phyloP scores from a whole-genome alignment of 1,140 invertebrate species.

The Drosophila sechellia region DNA sequence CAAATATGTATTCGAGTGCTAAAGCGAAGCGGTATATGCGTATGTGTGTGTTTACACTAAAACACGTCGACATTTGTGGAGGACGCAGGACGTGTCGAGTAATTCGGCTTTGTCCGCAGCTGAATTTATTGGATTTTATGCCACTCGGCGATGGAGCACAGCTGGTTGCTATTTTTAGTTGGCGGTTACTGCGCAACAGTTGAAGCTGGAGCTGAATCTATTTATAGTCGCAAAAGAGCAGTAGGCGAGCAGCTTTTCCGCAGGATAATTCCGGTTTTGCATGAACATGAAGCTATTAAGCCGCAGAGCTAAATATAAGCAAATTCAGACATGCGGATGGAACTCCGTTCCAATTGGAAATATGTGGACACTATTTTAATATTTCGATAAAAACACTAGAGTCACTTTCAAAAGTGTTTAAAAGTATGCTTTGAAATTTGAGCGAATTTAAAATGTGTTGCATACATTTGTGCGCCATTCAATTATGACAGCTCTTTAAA shows the following conservation, averaged over 20 bases:
- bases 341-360: not conserved
- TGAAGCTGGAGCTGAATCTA: slow-evolving; percentile 46
- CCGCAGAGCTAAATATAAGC: slow-evolving; percentile 11
- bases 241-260: slow-evolving; percentile 34
- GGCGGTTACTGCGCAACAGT: slow-evolving; percentile 50
- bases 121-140: slow-evolving; percentile 74
- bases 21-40: slow-evolving; percentile 5
- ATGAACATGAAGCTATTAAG: slow-evolving; percentile 14
- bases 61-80: slow-evolving; percentile 38
- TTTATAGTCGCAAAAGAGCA: slow-evolving; percentile 58
- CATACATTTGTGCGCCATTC: not conserved
- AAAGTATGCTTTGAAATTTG: not conserved
- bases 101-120: slow-evolving; percentile 58
- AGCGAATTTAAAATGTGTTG: not conserved
- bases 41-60: slow-evolving; percentile 22
- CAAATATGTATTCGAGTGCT: slow-evolving; percentile 35
- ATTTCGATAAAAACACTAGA: not conserved
- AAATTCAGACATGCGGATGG: not conserved
- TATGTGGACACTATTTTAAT: not conserved
- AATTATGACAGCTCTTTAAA: too few species aligned
- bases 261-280: slow-evolving; percentile 13
- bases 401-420: not conserved
- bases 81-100: slow-evolving; percentile 50
- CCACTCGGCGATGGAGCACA: slow-evolving; percentile 19
- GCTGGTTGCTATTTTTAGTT: slow-evolving; percentile 70